Conservation (phyloP, 2,797 vertebrate species). For the Parauchenoglanis ngamensis region DNA sequence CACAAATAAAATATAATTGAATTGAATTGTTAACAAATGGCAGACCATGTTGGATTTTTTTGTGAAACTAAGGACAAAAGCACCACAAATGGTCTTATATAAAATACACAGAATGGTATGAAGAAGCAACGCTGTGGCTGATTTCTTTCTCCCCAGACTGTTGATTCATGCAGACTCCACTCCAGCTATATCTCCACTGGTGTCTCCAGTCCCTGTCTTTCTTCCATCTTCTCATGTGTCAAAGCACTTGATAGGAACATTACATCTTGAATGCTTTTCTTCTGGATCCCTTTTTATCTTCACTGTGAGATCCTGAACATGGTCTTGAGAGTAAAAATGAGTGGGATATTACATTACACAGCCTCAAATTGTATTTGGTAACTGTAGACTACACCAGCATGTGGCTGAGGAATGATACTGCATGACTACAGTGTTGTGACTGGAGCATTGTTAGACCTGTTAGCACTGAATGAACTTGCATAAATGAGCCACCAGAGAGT, state of each 20-base stretch:
- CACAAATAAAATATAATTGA: too few species aligned
- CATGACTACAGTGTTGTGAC: constrained; percentile 35
- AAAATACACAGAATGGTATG: not conserved
- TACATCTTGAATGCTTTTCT: not conserved
- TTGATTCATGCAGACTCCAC: not conserved
- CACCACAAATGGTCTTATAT: not conserved
- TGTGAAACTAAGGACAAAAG: not conserved
- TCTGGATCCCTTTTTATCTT: not conserved
- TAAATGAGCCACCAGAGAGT: constrained; percentile 20
- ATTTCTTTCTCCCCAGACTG: not conserved
- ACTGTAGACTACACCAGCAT: constrained; percentile 31
- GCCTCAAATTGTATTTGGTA: constrained; percentile 31
- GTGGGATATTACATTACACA: constrained; percentile 19
- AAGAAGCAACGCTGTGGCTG: not conserved
- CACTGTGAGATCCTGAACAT: not conserved
- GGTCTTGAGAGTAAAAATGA: constrained; percentile 3
- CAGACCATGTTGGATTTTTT: not conserved
- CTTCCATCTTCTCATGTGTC: constrained; percentile 1
- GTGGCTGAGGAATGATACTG: constrained; percentile 27
- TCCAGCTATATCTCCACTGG: not conserved
- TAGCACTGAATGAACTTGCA: not conserved
- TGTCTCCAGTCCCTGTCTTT: constrained; percentile 12
- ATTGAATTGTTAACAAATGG: not conserved
- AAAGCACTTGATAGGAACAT: not conserved
- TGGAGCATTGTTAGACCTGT: constrained; percentile 32